Evolutionary conservation across 2,888 invertebrate genomes (phyloP).

Genomic region (Hyalella azteca): DNA sequence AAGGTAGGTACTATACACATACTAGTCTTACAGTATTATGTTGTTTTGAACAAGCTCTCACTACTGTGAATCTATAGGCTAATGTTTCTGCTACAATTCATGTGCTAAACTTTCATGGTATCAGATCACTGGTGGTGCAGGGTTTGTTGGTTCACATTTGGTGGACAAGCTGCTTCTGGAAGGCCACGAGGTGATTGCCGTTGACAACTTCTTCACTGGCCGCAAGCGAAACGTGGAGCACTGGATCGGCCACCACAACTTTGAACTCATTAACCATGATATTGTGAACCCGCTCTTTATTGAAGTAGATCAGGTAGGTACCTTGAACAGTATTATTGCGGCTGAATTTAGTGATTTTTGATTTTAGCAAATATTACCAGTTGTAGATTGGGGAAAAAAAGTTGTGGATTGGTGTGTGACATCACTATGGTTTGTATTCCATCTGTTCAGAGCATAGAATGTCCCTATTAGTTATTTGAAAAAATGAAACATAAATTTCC

Average conservation of each 20-base stretch:
- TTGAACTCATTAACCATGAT: constrained; percentile 98
- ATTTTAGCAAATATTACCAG: too few species aligned
- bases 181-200: constrained; percentile 94
- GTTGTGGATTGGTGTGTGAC: too few species aligned
- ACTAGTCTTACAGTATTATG: neutral
- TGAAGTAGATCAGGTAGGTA: constrained; percentile 85
- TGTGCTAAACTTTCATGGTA: neutral
- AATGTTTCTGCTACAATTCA: neutral
- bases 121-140: constrained; percentile 93
- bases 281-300: constrained; percentile 96
- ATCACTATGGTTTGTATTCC: too few species aligned
- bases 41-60: neutral
- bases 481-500: too few species aligned
- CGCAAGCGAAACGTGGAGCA: constrained; percentile 96
- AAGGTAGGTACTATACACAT: neutral
- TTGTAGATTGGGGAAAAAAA: too few species aligned
- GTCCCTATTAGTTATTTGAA: too few species aligned
- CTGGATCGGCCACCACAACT: constrained; percentile 99
- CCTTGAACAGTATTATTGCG: too few species aligned
- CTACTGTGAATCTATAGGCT: neutral
- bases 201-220: constrained; percentile 98
- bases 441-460: too few species aligned
- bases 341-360: too few species aligned
- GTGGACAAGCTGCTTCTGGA: constrained; percentile 93
- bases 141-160: constrained; percentile 98